Base-by-base conservation (phyloP, 2,888 invertebrate species). In the Endomychus coccineus region DNA sequence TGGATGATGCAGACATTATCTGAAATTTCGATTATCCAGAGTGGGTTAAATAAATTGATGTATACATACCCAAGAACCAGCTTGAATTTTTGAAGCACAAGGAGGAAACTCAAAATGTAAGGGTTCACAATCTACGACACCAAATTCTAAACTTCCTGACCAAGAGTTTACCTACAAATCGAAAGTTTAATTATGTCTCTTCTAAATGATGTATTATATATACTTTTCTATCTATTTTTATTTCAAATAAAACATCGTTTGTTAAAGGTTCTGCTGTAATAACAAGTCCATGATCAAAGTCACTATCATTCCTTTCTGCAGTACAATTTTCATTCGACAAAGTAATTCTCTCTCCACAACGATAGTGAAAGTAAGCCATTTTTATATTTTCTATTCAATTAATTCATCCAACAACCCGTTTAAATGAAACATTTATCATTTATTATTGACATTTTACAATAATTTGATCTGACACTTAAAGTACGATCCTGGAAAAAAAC, bases 271-370 rank as follows among this genome's bases (percentile, higher is more conserved):
- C 81, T 3, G 80, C 78, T 54, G 87, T 84, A 47, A 91, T 74
- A 15, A 89, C 87, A 46, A 91, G 67, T n/a, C 89, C 90, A 69
- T 87, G 82, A 65, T 89, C 88, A 59, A 86, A 90, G 60, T 88
- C 87, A 36, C 82, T 79, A 53, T 81, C 78, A 59, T 80, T 81
- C 52, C 88, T 71, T 43, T 80, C 74, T 11, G 90, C 90, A 16
- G 90, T 90, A 41, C 80, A 77, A 66, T 84, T 84, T 51, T 82
- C 81, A 69, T 91, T 88, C 38, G 82, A 74, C 50, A 94, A 73
- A 48, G 82, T 82, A 50, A 94, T 84, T 53, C 87, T 74, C 51
- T 85, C 82, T 39, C 92, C 92, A 66, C 88, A 87, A 59, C 83
- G 77, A 60, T 78, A 74, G 68, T 85, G 85, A 64, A 86, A 86